Conservation (phyloP, 2,113 vertebrate genomes). For the Spea multiplicata region DNA sequence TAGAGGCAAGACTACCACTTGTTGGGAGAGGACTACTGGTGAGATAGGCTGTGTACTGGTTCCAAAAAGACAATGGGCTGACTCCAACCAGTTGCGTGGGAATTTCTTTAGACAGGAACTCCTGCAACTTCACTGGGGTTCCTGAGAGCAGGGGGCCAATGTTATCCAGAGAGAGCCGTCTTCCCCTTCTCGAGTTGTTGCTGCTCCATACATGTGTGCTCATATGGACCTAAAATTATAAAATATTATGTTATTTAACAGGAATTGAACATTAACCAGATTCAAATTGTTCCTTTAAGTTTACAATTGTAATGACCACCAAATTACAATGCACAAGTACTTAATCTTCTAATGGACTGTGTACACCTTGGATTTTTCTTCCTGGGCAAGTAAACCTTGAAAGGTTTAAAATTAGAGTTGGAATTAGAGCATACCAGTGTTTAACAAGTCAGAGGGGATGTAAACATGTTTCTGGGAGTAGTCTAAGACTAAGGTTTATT, state of each 20-base stretch:
- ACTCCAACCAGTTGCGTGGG: conserved; percentile 50
- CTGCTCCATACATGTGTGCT: conserved; percentile 53
- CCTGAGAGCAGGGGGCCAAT: conserved; percentile 46
- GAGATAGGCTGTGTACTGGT: conserved; percentile 51
- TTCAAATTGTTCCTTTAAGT: too few species aligned
- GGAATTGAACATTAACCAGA: too few species aligned
- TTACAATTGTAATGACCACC: too few species aligned
- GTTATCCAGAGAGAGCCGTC: conserved; percentile 46
- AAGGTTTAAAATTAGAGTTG: too few species aligned
- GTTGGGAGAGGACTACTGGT: conserved; percentile 41
- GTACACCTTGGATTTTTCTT: too few species aligned
- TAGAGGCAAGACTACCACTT: conserved; percentile 28
- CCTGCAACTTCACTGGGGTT: conserved; percentile 50
- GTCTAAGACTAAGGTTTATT: too few species aligned
- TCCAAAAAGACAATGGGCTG: conserved; percentile 55
- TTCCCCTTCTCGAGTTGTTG: conserved; percentile 45
- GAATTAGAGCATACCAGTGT: too few species aligned
- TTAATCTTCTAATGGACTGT: too few species aligned
- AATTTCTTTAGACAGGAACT: conserved; percentile 51
- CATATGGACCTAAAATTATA: conserved; percentile 51
- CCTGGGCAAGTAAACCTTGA: too few species aligned
- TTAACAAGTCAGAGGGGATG: too few species aligned
- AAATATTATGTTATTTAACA: conserved; percentile 9
- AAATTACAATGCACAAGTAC: too few species aligned
- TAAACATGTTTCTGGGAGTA: too few species aligned